A percentile compares a stretch with the other conserved stretches of the same genome.
These are phyloP conservation scores for Magallana nippona DNA, from an alignment of 2,888 invertebrate species.

Conservation along the genomic window DNA sequence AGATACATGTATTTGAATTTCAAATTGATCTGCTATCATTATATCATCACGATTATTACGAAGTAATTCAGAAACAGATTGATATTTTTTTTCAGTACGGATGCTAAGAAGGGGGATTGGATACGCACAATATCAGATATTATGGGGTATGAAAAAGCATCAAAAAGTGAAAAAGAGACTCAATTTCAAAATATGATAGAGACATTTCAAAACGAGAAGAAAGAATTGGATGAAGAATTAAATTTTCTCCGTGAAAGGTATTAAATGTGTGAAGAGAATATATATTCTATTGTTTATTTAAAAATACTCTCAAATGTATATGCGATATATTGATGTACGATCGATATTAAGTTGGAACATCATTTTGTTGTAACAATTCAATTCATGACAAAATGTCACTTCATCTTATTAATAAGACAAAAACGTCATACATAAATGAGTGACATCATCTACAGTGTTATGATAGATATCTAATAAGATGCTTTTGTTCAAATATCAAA, in stretches of 20 bases:
- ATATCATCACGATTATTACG: background rate
- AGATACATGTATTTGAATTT: background rate
- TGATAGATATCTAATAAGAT: too few species aligned
- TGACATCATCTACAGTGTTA: too few species aligned
- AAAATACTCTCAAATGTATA: too few species aligned
- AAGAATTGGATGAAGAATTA: conserved; percentile 7
- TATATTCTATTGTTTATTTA: too few species aligned
- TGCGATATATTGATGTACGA: too few species aligned
- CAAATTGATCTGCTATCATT: too few species aligned
- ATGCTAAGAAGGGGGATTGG: background rate
- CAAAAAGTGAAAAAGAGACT: background rate
- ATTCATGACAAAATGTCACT: too few species aligned
- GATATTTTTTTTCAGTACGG: background rate
- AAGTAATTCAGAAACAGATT: background rate
- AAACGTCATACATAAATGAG: too few species aligned
- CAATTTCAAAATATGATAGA: conserved; percentile 28
- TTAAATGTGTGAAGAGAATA: background rate
- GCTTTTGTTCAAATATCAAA: background rate
- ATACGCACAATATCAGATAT: background rate
- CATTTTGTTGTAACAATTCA: too few species aligned
- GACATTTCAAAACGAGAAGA: conserved; percentile 38
- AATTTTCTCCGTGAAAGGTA: conserved; percentile 1
- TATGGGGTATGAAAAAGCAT: conserved; percentile 28
- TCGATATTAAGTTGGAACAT: too few species aligned
- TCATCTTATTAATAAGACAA: too few species aligned